Evolutionary conservation across 2,888 invertebrate species (phyloP).

Genomic region (Caenorhabditis wallacei): DNA sequence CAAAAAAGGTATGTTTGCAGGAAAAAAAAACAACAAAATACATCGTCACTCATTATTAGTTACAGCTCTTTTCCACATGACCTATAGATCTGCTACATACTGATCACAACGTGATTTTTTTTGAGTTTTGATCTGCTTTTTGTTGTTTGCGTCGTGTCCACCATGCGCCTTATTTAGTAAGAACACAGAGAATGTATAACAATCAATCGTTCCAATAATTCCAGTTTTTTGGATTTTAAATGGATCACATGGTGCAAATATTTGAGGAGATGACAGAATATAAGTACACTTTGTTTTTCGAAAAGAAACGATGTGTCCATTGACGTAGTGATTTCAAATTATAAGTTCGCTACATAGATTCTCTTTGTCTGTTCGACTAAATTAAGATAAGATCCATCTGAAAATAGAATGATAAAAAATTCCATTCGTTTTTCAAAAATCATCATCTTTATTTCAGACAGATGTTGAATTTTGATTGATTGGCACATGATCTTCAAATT

Average conservation of each 20-base stretch:
- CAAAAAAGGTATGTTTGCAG: constrained; percentile 31
- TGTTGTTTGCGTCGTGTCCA: constrained; percentile 13
- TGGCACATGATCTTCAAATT: constrained; percentile 3
- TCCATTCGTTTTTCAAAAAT: constrained; percentile 13
- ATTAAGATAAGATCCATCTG: not conserved
- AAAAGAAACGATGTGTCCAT: constrained; percentile 7
- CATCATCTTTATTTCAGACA: constrained; percentile 11
- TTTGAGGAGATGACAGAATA: constrained; percentile 2
- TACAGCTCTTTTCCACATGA: constrained; percentile 30
- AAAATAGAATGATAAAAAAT: constrained; percentile 9
- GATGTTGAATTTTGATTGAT: not conserved
- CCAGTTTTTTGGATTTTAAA: not conserved
- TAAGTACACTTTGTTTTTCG: constrained; percentile 1
- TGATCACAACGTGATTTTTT: constrained; percentile 32
- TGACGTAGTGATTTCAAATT: constrained; percentile 6
- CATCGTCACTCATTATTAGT: constrained; percentile 16
- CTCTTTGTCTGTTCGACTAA: constrained; percentile 1
- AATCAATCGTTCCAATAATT: constrained; percentile 43
- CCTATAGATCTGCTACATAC: constrained; percentile 23
- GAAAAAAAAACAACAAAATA: constrained; percentile 11
- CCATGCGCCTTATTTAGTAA: constrained; percentile 28
- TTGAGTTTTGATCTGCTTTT: constrained; percentile 55
- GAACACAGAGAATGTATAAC: constrained; percentile 57
- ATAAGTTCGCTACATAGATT: constrained; percentile 12
- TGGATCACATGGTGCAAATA: constrained; percentile 11